phyloP scores from a whole-genome alignment of 2,797 vertebrate genomes.

The Eulemur coronatus region DNA sequence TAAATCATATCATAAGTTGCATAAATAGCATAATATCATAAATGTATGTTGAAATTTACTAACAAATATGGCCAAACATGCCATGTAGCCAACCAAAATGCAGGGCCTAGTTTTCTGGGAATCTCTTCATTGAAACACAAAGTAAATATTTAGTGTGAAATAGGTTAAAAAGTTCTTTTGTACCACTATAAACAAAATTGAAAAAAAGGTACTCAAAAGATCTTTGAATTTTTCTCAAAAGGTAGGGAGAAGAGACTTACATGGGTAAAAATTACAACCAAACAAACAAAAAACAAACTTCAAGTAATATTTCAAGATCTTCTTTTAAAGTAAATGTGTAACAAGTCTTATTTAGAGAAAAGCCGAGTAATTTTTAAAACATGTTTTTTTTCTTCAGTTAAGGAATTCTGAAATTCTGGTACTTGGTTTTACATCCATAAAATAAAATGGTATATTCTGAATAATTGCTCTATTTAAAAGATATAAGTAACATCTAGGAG shows the following conservation, averaged over 20 bases:
- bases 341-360: background rate
- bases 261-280: background rate
- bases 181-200: background rate
- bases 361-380: background rate
- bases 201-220: background rate
- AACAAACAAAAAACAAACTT: background rate
- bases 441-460: background rate
- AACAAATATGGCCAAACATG: background rate
- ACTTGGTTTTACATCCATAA: background rate
- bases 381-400: background rate
- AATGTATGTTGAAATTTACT: background rate
- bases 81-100: background rate
- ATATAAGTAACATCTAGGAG: background rate
- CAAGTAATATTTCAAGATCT: background rate
- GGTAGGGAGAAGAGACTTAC: background rate
- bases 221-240: background rate
- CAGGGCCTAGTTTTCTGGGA: background rate
- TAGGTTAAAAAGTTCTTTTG: background rate
- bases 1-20: background rate
- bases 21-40: background rate
- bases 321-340: background rate
- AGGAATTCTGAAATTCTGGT: background rate
- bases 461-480: background rate
- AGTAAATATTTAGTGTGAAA: background rate
- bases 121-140: slow-evolving; percentile 8